Percentiles rank a stretch among this genome's conserved stretches.
These are phyloP conservation scores for Limosa lapponica DNA, from an alignment of 2,797 vertebrate species.

Conservation along the genomic window DNA sequence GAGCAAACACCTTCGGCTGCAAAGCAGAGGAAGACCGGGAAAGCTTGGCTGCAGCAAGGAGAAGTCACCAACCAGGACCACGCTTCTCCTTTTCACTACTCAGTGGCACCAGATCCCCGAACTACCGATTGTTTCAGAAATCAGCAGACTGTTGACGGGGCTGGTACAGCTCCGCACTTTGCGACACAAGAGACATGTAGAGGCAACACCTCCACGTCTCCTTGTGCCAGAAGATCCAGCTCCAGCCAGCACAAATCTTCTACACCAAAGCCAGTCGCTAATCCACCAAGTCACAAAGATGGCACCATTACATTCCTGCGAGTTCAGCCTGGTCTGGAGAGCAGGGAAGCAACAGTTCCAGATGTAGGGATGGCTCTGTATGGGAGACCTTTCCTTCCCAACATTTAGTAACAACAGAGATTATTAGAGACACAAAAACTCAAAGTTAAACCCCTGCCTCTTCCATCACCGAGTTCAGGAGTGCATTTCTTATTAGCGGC, in stretches of 20 bases:
- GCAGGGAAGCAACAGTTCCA: neutral
- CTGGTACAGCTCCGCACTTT: neutral
- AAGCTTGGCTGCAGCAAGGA: neutral
- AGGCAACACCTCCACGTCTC: neutral
- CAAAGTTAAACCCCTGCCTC: neutral
- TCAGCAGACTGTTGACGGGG: neutral
- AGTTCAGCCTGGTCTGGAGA: neutral
- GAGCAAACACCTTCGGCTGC: neutral
- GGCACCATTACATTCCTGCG: fast-evolving
- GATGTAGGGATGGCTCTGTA: neutral
- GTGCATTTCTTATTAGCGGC: neutral
- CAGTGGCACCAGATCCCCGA: neutral
- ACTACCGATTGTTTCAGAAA: fast-evolving
- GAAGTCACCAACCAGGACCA: neutral
- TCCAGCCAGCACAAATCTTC: neutral
- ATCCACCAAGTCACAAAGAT: neutral
- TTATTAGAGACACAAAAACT: neutral
- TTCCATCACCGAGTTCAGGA: neutral
- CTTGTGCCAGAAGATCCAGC: neutral
- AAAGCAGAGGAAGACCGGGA: neutral
- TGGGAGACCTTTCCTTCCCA: neutral
- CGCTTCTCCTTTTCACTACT: neutral
- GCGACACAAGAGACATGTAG: neutral
- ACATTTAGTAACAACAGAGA: neutral
- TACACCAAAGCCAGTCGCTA: neutral